Base-by-base conservation (phyloP, 2,888 invertebrate genomes). In the Plagodis dolabraria region DNA sequence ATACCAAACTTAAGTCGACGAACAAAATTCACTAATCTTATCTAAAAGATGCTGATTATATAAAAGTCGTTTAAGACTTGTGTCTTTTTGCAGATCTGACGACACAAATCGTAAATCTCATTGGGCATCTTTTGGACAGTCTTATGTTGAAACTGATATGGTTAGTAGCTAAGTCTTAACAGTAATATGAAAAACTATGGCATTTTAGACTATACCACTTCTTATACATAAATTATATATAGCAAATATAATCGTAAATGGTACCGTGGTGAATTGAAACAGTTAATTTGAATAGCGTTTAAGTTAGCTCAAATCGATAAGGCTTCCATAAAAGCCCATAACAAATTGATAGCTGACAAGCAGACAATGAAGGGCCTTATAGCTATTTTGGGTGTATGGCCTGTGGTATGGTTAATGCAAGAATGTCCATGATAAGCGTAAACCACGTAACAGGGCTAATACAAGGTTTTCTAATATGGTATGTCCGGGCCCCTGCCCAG, bases 281-380 rank as follows among this genome's bases (percentile, higher is more conserved):
- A n/a, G 46, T 42, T 46, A 50, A 49, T 44, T 56, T 47, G 34
- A 50, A 34, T 58, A 56, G 56, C 56, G 47, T 53, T 44, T 57
- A 47, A 53, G 57, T 57, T 38, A 46, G 22, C 0, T 43, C 47
- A 43, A 53, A 49, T 53, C 56, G 53, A 63, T 64, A 62, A 64
- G 58, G 42, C 57, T 64, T 58, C 61, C 63, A 67, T 70, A 63
- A 61, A 58, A 53, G 65, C 48, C 36, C 35, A 46, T 55, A 63
- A 60, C 69, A 63, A 64, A 72, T 69, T 64, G 68, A 60, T 51
- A 52, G 63, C 68, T 69, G 68, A 69, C 73, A 70, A 60, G 56
- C 51, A 56, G 65, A 72, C 60, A 67, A 51, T 69, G 63, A 63
- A 60, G 49, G 64, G 45, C 60, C 22, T 22, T 22, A 22, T 48